Base-by-base conservation (phyloP, 2,888 invertebrate genomes). In the Cylloceria caligata region DNA sequence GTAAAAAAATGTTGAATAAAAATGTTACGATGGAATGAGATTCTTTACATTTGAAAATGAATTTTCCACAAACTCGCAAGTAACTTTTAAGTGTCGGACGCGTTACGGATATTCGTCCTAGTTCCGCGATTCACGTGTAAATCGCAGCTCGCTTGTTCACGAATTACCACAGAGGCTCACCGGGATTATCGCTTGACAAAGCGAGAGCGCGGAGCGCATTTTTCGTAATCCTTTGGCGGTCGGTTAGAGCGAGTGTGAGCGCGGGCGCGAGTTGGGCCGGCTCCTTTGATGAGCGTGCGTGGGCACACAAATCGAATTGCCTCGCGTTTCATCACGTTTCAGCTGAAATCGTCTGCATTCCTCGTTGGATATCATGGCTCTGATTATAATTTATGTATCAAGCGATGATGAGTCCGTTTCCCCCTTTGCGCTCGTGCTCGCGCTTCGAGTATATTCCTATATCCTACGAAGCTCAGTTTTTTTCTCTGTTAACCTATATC, bases 281-380 rank as follows among this genome's bases (percentile, higher is more conserved):
- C 85, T 77, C 87, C 89, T 90, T 92, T 91, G 91, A 92, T 89
- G 90, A 89, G 90, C 90, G 88, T 90, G 90, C 88, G 90, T 87
- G 87, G 87, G 81, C 88, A 87, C 89, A 90, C 91, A 92, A 91
- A 92, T 92, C 91, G 92, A 92, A 92, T 91, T 88, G 89, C 87
- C 83, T 87, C 83, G 85, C 89, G 89, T 91, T 90, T 90, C 91
- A 91, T 91, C 92, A 91, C 90, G 91, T 92, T 87, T 87, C 88
- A 84, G 86, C 88, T 86, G 84, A 87, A 86, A 86, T 86, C 81
- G 84, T 76, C 86, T 83, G 85, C 85, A 76, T 85, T 84, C 83
- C 77, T 72, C 80, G 80, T 81, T 79, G 82, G 76, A 67, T 73
- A 75, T 77, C 81, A 83, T 71, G 81, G 83, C 76, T 81, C 88